Evolutionary conservation across 2,888 invertebrate species (phyloP), one percentile per base, ranked within the genome.

Genomic region (Callimorpha dominula): DNA sequence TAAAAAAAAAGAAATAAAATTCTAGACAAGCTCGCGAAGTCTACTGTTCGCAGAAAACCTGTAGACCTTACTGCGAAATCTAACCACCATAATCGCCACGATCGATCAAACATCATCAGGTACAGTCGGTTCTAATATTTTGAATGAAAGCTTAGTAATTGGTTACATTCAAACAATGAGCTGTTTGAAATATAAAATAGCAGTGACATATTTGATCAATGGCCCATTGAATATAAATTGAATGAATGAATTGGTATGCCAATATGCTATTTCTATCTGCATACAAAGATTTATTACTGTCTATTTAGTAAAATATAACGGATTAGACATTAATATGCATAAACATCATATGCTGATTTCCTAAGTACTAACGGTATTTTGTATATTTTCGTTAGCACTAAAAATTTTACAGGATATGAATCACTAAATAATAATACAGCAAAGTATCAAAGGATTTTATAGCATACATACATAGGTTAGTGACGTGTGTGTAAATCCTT

Each of bases 271-370:
- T 31, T n/a, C n/a, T 46, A 49, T 62, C 15, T 40, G 52, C 20
- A 54, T 43, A 64, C 17, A 64, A 43, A 40, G 52, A 49, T 69
- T 62, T 62, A 62, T 49, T 54, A 17, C 15, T 9, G 49, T 60
- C 60, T 9, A 42, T 63, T 64, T 42, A 40, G n/a, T 40, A 46
- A 62, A 68, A 7, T 63, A 42, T 69, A 69, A 69, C 62, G 69
- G 62, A 63, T 62, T 68, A 40, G 31, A 64, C n/a, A 43, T 64
- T 11, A 64, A 64, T 64, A 43, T 64, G 63, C 60, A 60, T 60
- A 31, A 14, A 31, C 0, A 9, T 46, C 6, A 46, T 31, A 15
- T 14, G 15, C 50, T 50, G 50, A 31, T 68, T 57, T 14, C 46
- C 68, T 57, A 20, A 46, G 14, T 20, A 43, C 20, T 60, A 50